Evolutionary conservation across 2,797 vertebrate genomes (phyloP).

Genomic region (Tenualosa thibaudeaui): DNA sequence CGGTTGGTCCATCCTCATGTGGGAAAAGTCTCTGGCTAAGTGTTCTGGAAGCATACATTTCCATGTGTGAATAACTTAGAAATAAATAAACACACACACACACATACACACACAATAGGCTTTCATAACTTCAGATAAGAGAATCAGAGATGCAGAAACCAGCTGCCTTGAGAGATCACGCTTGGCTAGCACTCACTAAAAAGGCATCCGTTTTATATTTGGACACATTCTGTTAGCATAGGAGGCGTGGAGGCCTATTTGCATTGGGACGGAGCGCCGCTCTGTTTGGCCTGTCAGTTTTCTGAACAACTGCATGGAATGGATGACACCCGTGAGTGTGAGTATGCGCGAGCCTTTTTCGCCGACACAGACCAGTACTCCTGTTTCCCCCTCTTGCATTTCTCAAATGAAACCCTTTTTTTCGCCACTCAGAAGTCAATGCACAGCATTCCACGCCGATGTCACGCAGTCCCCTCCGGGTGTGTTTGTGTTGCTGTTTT

Average conservation of each 20-base stretch:
- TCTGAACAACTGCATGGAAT: constrained; percentile 72
- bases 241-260: constrained; percentile 54
- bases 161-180: constrained; percentile 1
- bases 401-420: constrained; percentile 27
- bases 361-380: constrained; percentile 60
- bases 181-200: constrained; percentile 21
- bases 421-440: neutral
- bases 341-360: constrained; percentile 50
- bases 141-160: constrained; percentile 27
- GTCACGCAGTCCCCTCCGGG: constrained; percentile 52
- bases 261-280: constrained; percentile 53
- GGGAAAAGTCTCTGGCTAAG: constrained; percentile 8
- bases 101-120: constrained; percentile 11
- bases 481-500: constrained; percentile 70
- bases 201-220: constrained; percentile 15
- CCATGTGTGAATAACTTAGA: constrained; percentile 17
- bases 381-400: constrained; percentile 51
- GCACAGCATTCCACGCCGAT: constrained; percentile 26
- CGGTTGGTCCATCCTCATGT: neutral
- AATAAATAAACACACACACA: neutral
- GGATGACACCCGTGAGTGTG: constrained; percentile 69
- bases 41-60: constrained; percentile 25
- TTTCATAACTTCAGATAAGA: constrained; percentile 44
- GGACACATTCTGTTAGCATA: constrained; percentile 26
- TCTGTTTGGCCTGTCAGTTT: constrained; percentile 74